phyloP scores from a whole-genome alignment of 2,888 invertebrate species.

The Argyresthia albistria region DNA sequence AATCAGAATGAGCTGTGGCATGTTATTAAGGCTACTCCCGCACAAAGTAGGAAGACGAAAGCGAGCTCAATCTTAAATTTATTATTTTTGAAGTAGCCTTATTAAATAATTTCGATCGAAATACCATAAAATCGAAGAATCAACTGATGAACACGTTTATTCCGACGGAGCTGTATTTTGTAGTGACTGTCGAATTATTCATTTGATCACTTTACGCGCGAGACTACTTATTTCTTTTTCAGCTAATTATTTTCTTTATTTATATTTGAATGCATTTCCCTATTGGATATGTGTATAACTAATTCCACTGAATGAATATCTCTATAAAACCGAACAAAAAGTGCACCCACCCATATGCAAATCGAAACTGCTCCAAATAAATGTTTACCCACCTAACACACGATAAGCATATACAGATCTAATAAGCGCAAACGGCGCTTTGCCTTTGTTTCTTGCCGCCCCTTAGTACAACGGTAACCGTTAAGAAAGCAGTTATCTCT shows the following conservation, averaged over 20 bases:
- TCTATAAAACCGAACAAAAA: too few species aligned
- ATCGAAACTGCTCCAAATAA: not conserved
- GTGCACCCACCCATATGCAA: not conserved
- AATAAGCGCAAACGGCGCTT: constrained; percentile 6
- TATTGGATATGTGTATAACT: constrained; percentile 14
- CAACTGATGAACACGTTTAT: too few species aligned
- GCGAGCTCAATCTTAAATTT: constrained; percentile 43
- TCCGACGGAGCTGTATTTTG: too few species aligned
- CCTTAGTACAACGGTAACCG: constrained; percentile 4
- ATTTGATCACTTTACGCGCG: too few species aligned
- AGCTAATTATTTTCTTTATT: too few species aligned
- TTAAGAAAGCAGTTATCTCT: constrained; percentile 11
- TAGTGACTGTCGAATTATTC: too few species aligned
- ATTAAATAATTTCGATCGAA: too few species aligned
- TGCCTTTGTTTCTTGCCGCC: constrained; percentile 7
- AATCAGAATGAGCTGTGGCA: constrained; percentile 72
- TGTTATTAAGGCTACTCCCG: constrained; percentile 66
- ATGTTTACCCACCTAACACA: not conserved
- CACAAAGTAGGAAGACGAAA: constrained; percentile 50
- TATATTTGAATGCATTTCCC: too few species aligned
- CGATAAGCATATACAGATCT: constrained; percentile 3
- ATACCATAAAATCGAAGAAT: too few species aligned
- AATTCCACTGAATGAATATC: too few species aligned
- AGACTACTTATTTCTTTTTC: too few species aligned
- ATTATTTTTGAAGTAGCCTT: too few species aligned